These are phyloP conservation scores for Leptocoma aspasia DNA, from an alignment of 2,113 vertebrate genomes.

Conservation along the genomic window DNA sequence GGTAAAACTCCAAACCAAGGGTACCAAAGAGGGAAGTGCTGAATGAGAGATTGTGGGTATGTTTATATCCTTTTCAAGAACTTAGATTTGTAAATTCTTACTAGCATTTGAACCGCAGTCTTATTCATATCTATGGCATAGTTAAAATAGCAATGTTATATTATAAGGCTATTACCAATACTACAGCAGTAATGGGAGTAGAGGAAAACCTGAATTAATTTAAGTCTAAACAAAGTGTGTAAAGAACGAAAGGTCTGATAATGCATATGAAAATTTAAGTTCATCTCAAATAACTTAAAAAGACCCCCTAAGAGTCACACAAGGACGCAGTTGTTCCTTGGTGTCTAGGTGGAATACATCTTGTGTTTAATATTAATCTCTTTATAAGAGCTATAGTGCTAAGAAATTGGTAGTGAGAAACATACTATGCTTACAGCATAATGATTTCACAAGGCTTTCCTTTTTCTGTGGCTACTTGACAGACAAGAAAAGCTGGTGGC, in stretches of 20 bases:
- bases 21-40: background rate
- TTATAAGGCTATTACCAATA: background rate
- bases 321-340: background rate
- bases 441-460: background rate
- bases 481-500: background rate
- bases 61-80: background rate
- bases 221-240: background rate
- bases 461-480: background rate
- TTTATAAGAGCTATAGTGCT: background rate
- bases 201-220: background rate
- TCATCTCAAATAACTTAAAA: background rate
- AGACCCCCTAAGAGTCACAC: background rate
- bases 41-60: background rate
- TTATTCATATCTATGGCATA: background rate
- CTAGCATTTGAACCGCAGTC: background rate
- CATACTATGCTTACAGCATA: background rate
- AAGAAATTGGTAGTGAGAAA: background rate
- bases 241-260: background rate
- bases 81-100: background rate
- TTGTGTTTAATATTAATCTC: background rate
- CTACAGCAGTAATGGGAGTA: background rate
- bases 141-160: background rate
- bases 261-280: background rate
- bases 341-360: background rate
- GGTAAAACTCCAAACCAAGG: background rate